These are phyloP conservation scores for Chelon auratus DNA, from an alignment of 2,797 vertebrate species.

Conservation along the genomic window DNA sequence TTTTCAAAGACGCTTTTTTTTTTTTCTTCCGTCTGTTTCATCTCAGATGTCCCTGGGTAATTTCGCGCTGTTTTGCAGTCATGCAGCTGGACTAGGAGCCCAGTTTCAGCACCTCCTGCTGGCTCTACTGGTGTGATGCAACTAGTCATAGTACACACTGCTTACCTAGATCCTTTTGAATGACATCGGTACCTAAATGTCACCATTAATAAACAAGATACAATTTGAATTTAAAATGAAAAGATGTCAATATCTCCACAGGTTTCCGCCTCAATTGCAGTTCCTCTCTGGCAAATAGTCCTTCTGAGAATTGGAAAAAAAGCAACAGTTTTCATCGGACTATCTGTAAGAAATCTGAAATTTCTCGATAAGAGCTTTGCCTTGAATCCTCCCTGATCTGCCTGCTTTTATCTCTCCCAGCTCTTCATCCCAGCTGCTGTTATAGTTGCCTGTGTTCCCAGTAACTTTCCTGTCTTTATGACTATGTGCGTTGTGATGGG, in stretches of 20 bases:
- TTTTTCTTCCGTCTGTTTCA: slow-evolving; percentile 21
- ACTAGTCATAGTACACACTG: background rate
- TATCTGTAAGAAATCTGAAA: slow-evolving; percentile 74
- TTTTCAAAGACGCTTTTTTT: background rate
- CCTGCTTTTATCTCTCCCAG: slow-evolving; percentile 62
- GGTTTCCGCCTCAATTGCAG: slow-evolving; percentile 78
- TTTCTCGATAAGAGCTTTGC: background rate
- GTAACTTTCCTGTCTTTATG: slow-evolving; percentile 79
- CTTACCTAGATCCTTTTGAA: slow-evolving; percentile 1
- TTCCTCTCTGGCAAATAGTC: slow-evolving; percentile 83
- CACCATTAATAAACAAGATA: too few species aligned
- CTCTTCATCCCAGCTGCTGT: slow-evolving; percentile 81
- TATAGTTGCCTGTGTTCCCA: slow-evolving; percentile 71
- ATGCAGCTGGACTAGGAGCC: slow-evolving; percentile 76
- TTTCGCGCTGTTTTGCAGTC: slow-evolving; percentile 85
- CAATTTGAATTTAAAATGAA: background rate
- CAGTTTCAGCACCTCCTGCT: slow-evolving; percentile 84
- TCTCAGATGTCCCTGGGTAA: slow-evolving; percentile 83
- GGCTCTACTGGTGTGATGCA: slow-evolving; percentile 79
- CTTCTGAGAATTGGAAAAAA: slow-evolving; percentile 85
- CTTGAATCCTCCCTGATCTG: background rate
- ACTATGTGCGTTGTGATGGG: slow-evolving; percentile 80
- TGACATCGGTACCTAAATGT: background rate
- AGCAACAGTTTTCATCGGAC: slow-evolving; percentile 74
- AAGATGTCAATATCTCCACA: slow-evolving; percentile 38